Percentiles rank a stretch among this genome's conserved stretches.
Evolutionary conservation across 1,140 invertebrate genomes (phyloP).

Genomic region (Platyscapa corneri): DNA sequence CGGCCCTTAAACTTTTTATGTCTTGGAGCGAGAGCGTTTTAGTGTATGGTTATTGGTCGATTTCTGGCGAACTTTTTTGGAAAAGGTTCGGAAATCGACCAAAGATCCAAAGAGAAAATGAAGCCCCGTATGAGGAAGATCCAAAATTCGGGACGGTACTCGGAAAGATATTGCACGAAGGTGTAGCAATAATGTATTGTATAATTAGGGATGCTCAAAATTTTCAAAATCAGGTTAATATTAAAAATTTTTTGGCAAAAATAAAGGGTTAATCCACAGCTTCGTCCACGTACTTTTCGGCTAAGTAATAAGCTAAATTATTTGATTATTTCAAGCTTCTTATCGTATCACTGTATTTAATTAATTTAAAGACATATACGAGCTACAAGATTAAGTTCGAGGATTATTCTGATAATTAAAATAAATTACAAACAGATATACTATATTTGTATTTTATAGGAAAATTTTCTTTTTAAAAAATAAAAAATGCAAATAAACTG

Average conservation of each 20-base stretch:
- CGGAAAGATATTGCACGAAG: background rate
- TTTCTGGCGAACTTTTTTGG: background rate
- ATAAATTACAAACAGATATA: no score
- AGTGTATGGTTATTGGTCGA: background rate
- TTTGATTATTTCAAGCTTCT: background rate
- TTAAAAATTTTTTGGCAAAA: background rate
- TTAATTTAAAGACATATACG: background rate
- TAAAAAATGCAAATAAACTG: no score
- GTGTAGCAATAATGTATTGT: background rate
- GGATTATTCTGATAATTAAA: no score
- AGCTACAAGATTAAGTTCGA: background rate
- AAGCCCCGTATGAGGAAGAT: background rate
- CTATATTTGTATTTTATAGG: no score
- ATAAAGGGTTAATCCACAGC: background rate
- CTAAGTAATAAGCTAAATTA: no score
- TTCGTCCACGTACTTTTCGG: background rate
- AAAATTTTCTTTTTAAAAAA: no score
- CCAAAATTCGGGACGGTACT: background rate
- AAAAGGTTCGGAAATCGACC: background rate
- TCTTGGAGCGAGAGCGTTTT: background rate
- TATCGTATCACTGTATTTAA: background rate
- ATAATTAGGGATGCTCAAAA: background rate
- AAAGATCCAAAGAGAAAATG: no score
- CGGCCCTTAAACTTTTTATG: slow-evolving; percentile 34
- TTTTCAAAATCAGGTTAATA: background rate